phyloP scores from a whole-genome alignment of 92 coral and sea anemone genomes.

The Epizoanthus stellaris region DNA sequence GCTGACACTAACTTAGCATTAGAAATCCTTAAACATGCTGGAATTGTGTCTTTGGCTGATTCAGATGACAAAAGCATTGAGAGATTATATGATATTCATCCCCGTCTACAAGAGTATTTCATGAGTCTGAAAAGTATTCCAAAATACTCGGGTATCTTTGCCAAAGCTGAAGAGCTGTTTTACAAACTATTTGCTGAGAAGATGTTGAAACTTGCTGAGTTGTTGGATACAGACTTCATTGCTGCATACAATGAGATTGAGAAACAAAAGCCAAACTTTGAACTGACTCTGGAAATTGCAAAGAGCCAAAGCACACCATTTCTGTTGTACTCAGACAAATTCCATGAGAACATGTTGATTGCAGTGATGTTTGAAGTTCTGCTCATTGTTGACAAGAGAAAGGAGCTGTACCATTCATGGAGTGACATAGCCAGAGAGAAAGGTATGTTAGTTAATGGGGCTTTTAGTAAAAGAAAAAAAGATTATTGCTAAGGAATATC shows the following conservation, averaged over 20 bases:
- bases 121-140: slow-evolving; percentile 33
- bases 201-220: slow-evolving; percentile 46
- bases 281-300: slow-evolving; percentile 8
- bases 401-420: slow-evolving; percentile 55
- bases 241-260: slow-evolving; percentile 49
- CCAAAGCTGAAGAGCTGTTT: slow-evolving; percentile 60
- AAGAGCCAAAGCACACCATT: slow-evolving; percentile 42
- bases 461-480: no score
- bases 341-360: slow-evolving; percentile 53
- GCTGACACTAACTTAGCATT: slow-evolving; percentile 51
- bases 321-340: slow-evolving; percentile 54
- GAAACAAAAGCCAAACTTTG: slow-evolving; percentile 61
- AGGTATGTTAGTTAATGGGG: slow-evolving; percentile 29
- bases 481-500: no score
- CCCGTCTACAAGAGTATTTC: slow-evolving; percentile 62
- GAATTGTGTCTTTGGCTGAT: slow-evolving; percentile 40
- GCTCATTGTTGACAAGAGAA: slow-evolving; percentile 48
- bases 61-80: slow-evolving; percentile 41
- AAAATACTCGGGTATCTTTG: slow-evolving; percentile 20
- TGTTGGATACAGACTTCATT: slow-evolving; percentile 60
- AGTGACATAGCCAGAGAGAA: slow-evolving; percentile 49
- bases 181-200: slow-evolving; percentile 60
- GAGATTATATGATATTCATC: slow-evolving; percentile 70
- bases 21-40: slow-evolving; percentile 53
- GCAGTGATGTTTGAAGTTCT: slow-evolving; percentile 63